Evolutionary conservation across 2,888 invertebrate species (phyloP).

Genomic region (Germaria angustata): DNA sequence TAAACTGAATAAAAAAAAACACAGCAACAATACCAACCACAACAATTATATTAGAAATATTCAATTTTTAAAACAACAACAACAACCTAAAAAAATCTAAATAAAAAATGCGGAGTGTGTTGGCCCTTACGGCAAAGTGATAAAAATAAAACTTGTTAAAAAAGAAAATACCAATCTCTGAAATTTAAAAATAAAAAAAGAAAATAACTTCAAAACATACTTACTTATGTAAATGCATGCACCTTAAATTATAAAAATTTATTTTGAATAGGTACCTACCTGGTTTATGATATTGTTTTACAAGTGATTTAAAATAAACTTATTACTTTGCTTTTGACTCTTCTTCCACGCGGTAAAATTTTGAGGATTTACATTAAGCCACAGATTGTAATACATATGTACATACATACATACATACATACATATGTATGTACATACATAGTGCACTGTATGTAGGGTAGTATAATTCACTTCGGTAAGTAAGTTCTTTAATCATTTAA

Average conservation of each 20-base stretch:
- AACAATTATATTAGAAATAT: constrained; percentile 45
- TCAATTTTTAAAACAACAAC: constrained; percentile 35
- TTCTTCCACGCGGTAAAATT: background rate
- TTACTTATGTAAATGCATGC: no score
- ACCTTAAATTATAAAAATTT: no score
- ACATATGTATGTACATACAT: background rate
- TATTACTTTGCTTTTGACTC: no score
- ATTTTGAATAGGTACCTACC: no score
- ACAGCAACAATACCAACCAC: background rate
- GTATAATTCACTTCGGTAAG: background rate
- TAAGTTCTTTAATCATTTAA: no score
- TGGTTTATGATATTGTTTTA: background rate
- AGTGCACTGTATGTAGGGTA: background rate
- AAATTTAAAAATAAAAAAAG: background rate
- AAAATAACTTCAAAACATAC: constrained; percentile 9
- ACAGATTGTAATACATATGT: background rate
- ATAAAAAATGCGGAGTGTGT: background rate
- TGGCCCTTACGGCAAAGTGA: constrained; percentile 24
- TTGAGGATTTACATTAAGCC: background rate
- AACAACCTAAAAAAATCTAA: background rate
- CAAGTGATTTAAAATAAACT: background rate
- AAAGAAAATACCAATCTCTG: constrained; percentile 2
- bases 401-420: no score
- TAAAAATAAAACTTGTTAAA: constrained; percentile 9
- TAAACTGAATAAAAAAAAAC: constrained; percentile 14